phyloP scores from a whole-genome alignment of 2,888 invertebrate genomes.

The Caenorhabditis virilis region DNA sequence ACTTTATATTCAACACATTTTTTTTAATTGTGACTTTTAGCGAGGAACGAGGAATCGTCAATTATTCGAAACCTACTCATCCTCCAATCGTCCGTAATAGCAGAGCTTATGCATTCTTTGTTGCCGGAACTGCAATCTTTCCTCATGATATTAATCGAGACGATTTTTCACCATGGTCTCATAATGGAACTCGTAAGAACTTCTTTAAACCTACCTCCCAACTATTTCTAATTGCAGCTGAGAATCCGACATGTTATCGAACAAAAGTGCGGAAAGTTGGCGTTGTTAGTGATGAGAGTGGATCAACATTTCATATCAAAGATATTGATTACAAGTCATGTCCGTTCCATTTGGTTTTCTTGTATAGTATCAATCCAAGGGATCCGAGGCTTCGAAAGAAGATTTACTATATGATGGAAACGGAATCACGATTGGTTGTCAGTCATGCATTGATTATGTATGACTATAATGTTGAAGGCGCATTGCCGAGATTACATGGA shows the following conservation, averaged over 20 bases:
- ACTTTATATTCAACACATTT: neutral
- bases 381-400: slow-evolving; percentile 47
- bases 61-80: slow-evolving; percentile 41
- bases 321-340: slow-evolving; percentile 46
- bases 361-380: slow-evolving; percentile 47
- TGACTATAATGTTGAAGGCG: slow-evolving; percentile 51
- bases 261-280: slow-evolving; percentile 49
- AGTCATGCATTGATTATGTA: slow-evolving; percentile 52
- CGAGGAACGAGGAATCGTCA: slow-evolving; percentile 46
- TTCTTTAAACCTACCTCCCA: neutral
- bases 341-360: slow-evolving; percentile 45
- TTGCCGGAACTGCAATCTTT: slow-evolving; percentile 44
- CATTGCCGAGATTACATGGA: slow-evolving; percentile 46
- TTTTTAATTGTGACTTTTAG: slow-evolving; percentile 17
- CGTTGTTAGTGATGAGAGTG: slow-evolving; percentile 30
- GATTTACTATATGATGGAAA: slow-evolving; percentile 57
- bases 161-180: slow-evolving; percentile 56
- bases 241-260: slow-evolving; percentile 47
- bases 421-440: slow-evolving; percentile 41
- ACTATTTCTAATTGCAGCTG: slow-evolving; percentile 13
- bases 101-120: slow-evolving; percentile 51
- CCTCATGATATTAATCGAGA: slow-evolving; percentile 54
- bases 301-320: slow-evolving; percentile 33
- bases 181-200: slow-evolving; percentile 41
- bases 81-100: slow-evolving; percentile 48